Percentiles rank a stretch among this genome's conserved stretches.
These are phyloP conservation scores for Formica exsecta DNA, from an alignment of 1,140 invertebrate species.

Conservation along the genomic window DNA sequence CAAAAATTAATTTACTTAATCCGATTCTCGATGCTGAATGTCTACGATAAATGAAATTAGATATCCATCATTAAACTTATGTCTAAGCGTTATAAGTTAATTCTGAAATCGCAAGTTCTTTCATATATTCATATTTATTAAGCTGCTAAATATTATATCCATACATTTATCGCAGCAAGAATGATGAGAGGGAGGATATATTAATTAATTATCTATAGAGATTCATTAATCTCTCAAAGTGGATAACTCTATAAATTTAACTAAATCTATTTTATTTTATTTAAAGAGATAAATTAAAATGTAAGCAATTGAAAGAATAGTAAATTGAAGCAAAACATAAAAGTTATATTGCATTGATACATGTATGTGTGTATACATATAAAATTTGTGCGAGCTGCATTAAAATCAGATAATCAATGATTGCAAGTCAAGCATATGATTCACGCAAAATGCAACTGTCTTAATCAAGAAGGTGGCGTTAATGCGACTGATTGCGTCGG, in stretches of 20 bases:
- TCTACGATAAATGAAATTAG: neutral
- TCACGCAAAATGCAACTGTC: neutral
- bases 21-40: neutral
- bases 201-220: neutral
- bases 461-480: slow-evolving; percentile 29
- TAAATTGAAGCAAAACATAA: neutral
- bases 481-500: slow-evolving; percentile 24
- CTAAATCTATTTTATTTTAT: neutral
- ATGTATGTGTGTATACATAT: too few relatives aligned
- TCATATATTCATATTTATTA: neutral
- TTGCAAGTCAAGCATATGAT: neutral
- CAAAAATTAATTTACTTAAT: neutral
- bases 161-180: neutral
- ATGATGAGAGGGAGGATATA: neutral
- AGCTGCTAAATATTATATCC: too few relatives aligned
- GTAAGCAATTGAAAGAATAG: neutral
- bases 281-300: neutral
- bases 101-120: neutral
- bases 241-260: neutral
- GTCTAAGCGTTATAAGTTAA: neutral
- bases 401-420: neutral
- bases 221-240: neutral
- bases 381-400: neutral
- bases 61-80: neutral
- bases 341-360: neutral